Evolutionary conservation across 2,797 vertebrate species (phyloP).

Genomic region (Brotula barbata): DNA sequence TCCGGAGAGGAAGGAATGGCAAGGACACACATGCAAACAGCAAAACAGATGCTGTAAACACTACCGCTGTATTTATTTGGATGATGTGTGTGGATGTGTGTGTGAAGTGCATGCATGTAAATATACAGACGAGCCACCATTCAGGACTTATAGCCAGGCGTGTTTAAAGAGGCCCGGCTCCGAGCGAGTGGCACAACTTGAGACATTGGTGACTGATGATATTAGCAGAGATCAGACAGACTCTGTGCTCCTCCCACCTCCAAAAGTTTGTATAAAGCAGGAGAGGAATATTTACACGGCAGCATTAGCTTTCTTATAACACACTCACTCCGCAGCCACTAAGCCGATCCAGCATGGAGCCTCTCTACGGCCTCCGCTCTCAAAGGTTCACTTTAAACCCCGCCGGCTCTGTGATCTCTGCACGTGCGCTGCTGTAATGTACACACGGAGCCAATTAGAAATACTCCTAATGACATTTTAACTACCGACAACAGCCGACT

Average conservation of each 20-base stretch:
- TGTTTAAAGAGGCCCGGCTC: constrained; percentile 11
- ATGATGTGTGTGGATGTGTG: not conserved
- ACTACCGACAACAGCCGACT: constrained; percentile 9
- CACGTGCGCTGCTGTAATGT: constrained; percentile 14
- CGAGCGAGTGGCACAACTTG: constrained; percentile 37
- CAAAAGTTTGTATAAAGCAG: constrained; percentile 47
- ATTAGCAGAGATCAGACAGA: constrained; percentile 69
- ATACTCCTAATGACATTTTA: constrained; percentile 19
- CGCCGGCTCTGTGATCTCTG: constrained; percentile 19
- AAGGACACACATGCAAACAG: not conserved
- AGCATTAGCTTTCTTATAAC: constrained; percentile 53
- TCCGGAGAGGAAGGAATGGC: not conserved
- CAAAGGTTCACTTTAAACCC: constrained; percentile 28
- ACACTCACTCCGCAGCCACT: constrained; percentile 41
- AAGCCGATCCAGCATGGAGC: not conserved
- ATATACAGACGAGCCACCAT: constrained; percentile 14
- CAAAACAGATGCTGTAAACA: constrained; percentile 2
- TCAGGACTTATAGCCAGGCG: constrained; percentile 27
- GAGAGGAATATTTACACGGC: constrained; percentile 57
- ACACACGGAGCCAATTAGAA: constrained; percentile 21
- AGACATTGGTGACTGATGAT: constrained; percentile 68
- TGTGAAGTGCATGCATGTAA: constrained; percentile 6
- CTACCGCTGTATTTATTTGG: not conserved
- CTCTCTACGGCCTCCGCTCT: constrained; percentile 33
- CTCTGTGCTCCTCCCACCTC: constrained; percentile 24